A percentile compares a stretch with the other conserved stretches of the same genome.
These are phyloP conservation scores for Artibeus jamaicensis DNA, from an alignment of 2,797 vertebrate genomes.

Conservation along the genomic window DNA sequence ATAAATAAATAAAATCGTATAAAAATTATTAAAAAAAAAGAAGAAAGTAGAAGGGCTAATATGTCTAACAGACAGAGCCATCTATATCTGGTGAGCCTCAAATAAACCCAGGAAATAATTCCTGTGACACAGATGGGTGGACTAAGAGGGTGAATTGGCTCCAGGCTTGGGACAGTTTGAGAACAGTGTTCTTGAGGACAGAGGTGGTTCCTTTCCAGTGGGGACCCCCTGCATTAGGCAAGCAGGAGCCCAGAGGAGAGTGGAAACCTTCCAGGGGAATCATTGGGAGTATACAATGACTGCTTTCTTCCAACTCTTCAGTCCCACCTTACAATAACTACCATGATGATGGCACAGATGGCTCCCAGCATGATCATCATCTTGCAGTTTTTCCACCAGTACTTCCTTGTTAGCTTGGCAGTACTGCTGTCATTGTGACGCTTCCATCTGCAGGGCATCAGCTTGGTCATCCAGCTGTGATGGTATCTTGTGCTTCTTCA, in stretches of 20 bases:
- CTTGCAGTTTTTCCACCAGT: conserved; percentile 98
- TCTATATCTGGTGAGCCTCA: conserved; percentile 19
- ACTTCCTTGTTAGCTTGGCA: conserved; percentile 95
- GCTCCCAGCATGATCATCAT: conserved; percentile 99
- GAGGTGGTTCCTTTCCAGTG: conserved; percentile 64
- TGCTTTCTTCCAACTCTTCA: conserved; percentile 82
- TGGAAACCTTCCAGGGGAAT: conserved; percentile 67
- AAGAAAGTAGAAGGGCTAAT: conserved; percentile 27
- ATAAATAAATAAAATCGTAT: no score
- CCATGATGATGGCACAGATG: conserved; percentile 94
- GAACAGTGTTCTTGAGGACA: neutral
- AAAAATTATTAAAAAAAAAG: no score
- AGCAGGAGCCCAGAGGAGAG: conserved; percentile 69
- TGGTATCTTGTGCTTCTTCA: conserved; percentile 92
- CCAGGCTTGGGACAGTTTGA: conserved; percentile 52
- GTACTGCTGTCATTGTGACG: conserved; percentile 93
- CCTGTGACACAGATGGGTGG: neutral
- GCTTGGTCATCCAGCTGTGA: conserved; percentile 93
- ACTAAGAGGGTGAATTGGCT: conserved; percentile 34
- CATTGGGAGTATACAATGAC: conserved; percentile 60
- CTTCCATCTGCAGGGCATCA: conserved; percentile 91
- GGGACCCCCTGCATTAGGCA: conserved; percentile 61
- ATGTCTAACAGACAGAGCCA: conserved; percentile 3
- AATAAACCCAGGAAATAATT: conserved; percentile 23
- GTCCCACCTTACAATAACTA: conserved; percentile 90